Conservation (phyloP, 2,888 invertebrate genomes). For the Argyresthia albistria region DNA sequence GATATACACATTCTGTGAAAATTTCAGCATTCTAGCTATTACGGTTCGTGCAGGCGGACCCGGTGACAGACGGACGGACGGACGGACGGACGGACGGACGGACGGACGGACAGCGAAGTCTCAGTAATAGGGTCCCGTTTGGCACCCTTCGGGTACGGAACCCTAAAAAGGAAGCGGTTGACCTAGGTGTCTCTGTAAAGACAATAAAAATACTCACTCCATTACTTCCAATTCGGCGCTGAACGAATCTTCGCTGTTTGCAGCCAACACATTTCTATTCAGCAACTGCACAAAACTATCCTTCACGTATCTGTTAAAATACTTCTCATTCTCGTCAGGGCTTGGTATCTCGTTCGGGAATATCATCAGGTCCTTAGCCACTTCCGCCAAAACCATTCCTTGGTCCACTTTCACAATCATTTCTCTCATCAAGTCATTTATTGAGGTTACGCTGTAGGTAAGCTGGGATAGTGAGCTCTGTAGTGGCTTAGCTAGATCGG, state of each 20-base stretch:
- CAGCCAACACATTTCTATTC: constrained; percentile 24
- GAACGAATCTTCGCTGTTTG: constrained; percentile 18
- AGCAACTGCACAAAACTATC: constrained; percentile 41
- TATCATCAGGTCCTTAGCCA: constrained; percentile 58
- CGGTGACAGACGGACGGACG: too few species aligned
- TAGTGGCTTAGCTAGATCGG: constrained; percentile 84
- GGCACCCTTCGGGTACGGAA: too few species aligned
- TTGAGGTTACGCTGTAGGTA: constrained; percentile 72
- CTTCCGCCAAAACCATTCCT: constrained; percentile 26
- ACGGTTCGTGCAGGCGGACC: too few species aligned
- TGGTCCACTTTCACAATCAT: constrained; percentile 40
- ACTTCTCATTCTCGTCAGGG: constrained; percentile 23
- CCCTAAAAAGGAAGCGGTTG: too few species aligned
- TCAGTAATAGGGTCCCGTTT: too few species aligned
- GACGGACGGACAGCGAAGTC: too few species aligned
- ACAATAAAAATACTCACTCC: constrained; percentile 40
- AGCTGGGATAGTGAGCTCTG: constrained; percentile 78
- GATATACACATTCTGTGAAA: too few species aligned
- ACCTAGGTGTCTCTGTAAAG: too few species aligned
- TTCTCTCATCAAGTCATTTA: constrained; percentile 69
- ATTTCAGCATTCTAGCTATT: too few species aligned
- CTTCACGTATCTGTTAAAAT: constrained; percentile 60
- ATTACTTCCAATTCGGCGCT: constrained; percentile 54
- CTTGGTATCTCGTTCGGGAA: constrained; percentile 54
- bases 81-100: too few species aligned